These are phyloP conservation scores for Drosophila kepulauana DNA, from an alignment of 1,140 invertebrate genomes.

Conservation along the genomic window DNA sequence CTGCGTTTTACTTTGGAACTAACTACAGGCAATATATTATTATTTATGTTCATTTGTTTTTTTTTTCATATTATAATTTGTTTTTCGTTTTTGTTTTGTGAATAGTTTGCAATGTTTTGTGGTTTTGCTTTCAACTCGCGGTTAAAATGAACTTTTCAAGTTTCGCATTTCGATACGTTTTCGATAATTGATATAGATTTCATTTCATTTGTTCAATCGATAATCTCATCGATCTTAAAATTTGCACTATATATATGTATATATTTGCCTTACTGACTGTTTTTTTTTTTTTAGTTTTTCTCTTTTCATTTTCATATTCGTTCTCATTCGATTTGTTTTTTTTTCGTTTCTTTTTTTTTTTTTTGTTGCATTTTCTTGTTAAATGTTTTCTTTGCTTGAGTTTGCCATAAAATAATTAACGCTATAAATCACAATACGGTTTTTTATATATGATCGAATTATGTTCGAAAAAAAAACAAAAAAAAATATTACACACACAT, in stretches of 20 bases:
- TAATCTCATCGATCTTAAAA: constrained; percentile 46
- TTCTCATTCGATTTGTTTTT: neutral
- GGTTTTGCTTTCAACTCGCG: constrained; percentile 39
- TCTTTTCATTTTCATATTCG: constrained; percentile 12
- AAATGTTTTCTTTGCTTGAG: constrained; percentile 12
- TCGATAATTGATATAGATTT: constrained; percentile 69
- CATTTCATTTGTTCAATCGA: constrained; percentile 29
- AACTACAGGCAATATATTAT: constrained; percentile 68
- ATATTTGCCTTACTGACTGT: constrained; percentile 34
- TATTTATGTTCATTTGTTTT: constrained; percentile 36
- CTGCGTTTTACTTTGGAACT: constrained; percentile 69
- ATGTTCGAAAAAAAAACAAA: constrained; percentile 43
- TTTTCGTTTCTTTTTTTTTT: constrained; percentile 23
- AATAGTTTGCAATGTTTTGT: constrained; percentile 58
- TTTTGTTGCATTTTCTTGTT: constrained; percentile 11
- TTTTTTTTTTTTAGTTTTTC: neutral
- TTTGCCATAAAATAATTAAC: constrained; percentile 82
- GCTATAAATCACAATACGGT: constrained; percentile 84
- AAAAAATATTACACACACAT: constrained; percentile 30
- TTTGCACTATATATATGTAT: constrained; percentile 63
- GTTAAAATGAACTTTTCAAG: constrained; percentile 75
- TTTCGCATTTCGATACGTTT: constrained; percentile 71
- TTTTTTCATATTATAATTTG: constrained; percentile 13
- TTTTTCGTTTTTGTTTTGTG: constrained; percentile 25
- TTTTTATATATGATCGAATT: constrained; percentile 57